A percentile compares a stretch with the other conserved stretches of the same genome.
phyloP scores from a whole-genome alignment of 92 coral and sea anemone species.

The Chrysogorgia sp. region DNA sequence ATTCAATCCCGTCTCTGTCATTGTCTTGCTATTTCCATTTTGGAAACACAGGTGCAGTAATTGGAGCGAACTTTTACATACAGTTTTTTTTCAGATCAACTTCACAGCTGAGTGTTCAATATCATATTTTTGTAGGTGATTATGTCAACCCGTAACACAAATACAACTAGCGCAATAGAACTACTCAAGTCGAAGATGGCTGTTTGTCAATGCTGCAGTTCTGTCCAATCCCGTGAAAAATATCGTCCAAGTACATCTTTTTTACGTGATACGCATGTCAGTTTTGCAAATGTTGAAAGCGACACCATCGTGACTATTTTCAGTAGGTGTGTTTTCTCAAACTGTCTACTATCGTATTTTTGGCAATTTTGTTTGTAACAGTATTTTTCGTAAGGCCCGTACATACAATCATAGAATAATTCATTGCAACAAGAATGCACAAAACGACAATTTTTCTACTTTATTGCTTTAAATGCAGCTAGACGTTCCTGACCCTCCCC shows the following conservation, averaged over 20 bases:
- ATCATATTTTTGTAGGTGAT: constrained; percentile 3
- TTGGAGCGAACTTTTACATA: too few relatives aligned
- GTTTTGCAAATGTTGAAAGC: not conserved
- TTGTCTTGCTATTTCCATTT: constrained; percentile 18
- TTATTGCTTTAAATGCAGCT: too few relatives aligned
- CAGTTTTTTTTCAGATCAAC: not conserved
- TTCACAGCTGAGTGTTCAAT: not conserved
- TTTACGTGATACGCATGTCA: not conserved
- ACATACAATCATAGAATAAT: too few relatives aligned
- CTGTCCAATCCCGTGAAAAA: not conserved
- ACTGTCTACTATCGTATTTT: too few relatives aligned
- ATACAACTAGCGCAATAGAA: not conserved
- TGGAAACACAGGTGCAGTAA: constrained; percentile 32
- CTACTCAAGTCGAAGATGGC: constrained; percentile 21
- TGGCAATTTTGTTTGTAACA: too few relatives aligned
- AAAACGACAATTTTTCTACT: too few relatives aligned
- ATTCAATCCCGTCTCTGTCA: not conserved
- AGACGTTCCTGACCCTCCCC: too few relatives aligned
- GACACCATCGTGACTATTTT: not conserved
- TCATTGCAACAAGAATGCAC: too few relatives aligned
- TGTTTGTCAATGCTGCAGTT: constrained; percentile 11
- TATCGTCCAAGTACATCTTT: not conserved
- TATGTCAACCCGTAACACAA: not conserved
- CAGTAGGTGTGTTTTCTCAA: constrained; percentile 16
- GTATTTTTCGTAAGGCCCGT: too few relatives aligned